Percentiles rank a stretch among this genome's conserved stretches.
Conservation (phyloP, 2,888 invertebrate genomes). For the Lasioglossum malachurum region DNA sequence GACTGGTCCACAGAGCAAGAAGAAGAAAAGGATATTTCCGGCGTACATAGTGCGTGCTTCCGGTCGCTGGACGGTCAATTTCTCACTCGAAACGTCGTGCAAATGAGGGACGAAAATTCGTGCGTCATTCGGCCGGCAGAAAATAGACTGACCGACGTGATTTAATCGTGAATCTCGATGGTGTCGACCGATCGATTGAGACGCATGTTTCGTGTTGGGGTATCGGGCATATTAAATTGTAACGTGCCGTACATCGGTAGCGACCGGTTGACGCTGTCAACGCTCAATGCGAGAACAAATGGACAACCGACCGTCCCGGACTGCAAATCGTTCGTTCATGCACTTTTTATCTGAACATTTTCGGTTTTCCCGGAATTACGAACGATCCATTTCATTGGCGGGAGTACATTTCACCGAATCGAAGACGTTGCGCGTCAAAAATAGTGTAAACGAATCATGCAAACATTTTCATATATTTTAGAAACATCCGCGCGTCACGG, state of each 20-base stretch:
- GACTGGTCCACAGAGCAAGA: not conserved
- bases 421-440: too few relatives aligned
- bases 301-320: not conserved
- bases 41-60: slow-evolving; percentile 41
- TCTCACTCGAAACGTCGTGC: slow-evolving; percentile 36
- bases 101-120: slow-evolving; percentile 50
- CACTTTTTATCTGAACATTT: not conserved
- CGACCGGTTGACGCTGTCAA: not conserved
- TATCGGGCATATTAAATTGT: slow-evolving; percentile 1
- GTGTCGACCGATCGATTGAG: slow-evolving; percentile 5
- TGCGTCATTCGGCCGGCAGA: slow-evolving; percentile 44
- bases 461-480: not conserved
- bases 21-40: slow-evolving; percentile 35
- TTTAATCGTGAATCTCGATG: slow-evolving; percentile 27
- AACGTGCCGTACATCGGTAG: not conserved
- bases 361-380: not conserved
- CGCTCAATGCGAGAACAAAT: not conserved
- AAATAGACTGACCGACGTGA: slow-evolving; percentile 31
- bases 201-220: not conserved
- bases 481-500: not conserved
- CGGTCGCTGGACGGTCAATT: slow-evolving; percentile 38
- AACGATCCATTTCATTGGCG: too few relatives aligned
- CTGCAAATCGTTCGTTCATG: not conserved
- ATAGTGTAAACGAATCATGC: not conserved
- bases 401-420: too few relatives aligned